Conservation (phyloP, 2,113 vertebrate species). For the Ovis aries region ARS-UI_Ramb_v3.0 NC_056068.1:58987501-58988000, state of each 20-base stretch:
- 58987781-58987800: neutral
- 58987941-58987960: neutral
- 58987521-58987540: neutral
- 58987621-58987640: neutral
- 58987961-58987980: neutral
- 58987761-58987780: neutral
- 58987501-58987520: too few species aligned
- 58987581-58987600: neutral
- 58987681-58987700: neutral
- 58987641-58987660: neutral
- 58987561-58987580: neutral
- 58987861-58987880: neutral
- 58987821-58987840: neutral
- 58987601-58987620: fast-evolving
- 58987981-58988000: neutral
- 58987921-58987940: neutral
- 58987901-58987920: neutral
- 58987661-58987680: neutral
- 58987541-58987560: neutral
- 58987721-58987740: neutral
- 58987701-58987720: neutral
- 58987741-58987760: neutral
- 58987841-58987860: neutral
- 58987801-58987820: neutral
- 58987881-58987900: neutral